Percentiles rank a stretch among this genome's conserved stretches.
These are phyloP conservation scores for Cyclophora punctaria DNA, from an alignment of 2,888 invertebrate genomes.

Conservation along the genomic window DNA sequence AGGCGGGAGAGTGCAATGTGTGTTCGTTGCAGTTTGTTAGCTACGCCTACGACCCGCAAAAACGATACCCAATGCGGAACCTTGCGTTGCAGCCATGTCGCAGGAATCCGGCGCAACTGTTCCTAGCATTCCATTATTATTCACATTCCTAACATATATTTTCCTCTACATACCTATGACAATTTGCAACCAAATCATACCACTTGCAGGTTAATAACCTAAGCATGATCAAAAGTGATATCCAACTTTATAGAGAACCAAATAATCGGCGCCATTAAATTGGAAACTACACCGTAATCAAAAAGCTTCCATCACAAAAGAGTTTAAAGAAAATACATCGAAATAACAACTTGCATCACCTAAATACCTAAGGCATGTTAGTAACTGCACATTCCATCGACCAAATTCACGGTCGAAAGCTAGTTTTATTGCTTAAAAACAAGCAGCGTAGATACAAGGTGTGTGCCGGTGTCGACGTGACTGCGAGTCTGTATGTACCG, in stretches of 20 bases:
- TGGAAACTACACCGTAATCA: too few species aligned
- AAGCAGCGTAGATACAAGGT: not conserved
- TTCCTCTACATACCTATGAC: constrained; percentile 17
- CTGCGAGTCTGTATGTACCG: constrained; percentile 9
- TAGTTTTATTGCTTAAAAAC: not conserved
- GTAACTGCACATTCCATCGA: constrained; percentile 2
- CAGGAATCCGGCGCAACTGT: constrained; percentile 52
- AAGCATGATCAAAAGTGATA: too few species aligned
- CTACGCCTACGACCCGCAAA: constrained; percentile 35
- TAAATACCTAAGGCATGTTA: too few species aligned
- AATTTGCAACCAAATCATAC: not conserved
- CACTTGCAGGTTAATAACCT: too few species aligned
- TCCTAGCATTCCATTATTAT: constrained; percentile 48
- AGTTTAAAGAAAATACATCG: too few species aligned
- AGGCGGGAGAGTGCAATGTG: constrained; percentile 14
- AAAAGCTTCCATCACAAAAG: too few species aligned
- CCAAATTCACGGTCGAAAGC: constrained; percentile 3
- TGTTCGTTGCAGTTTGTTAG: constrained; percentile 13
- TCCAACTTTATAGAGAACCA: too few species aligned
- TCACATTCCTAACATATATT: constrained; percentile 28
- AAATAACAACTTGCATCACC: too few species aligned
- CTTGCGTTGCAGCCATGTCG: constrained; percentile 28
- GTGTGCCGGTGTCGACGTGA: constrained; percentile 34
- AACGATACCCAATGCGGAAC: constrained; percentile 56
- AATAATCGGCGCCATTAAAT: too few species aligned